Base-by-base conservation (phyloP, 2,888 invertebrate species). In the Hololepta plana region DNA sequence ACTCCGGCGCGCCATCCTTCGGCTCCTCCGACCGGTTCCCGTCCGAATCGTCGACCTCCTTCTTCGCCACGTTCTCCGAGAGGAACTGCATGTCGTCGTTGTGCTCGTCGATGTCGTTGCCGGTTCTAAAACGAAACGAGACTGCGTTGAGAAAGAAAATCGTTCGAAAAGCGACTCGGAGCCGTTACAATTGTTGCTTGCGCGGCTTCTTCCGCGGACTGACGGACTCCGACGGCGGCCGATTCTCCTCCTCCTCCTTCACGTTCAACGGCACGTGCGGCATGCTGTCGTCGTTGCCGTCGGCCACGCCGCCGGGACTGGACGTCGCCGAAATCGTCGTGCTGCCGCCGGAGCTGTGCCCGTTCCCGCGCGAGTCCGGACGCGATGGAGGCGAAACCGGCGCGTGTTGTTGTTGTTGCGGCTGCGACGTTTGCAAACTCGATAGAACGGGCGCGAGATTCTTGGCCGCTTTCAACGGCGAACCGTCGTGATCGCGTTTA, bases 201-300 rank as follows among this genome's bases (percentile, higher is more conserved):
- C 91, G 62, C 0, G 91, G 84, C 46, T 91, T 90, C 53, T 93
- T 93, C 31, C 91, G 62, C 0, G 90, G 85, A 27, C 75, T 74
- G 53, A 74, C 70, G n/a, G n/a, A n/a, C 47, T 67, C 67, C 21
- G 59, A 44, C 2, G 53, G 55, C 4, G 72, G 64, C 24, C 58
- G 53, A 34, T 62, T 63, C 28, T 57, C 55, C 20, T 46, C 55
- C 16, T 59, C 49, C 26, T 51, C 47, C 32, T 52, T 46, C 27
- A 34, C 39, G 29, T 45, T 49, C 35, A 49, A 40, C 2, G 48
- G 38, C 7, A 37, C 41, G 15, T 42, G 44, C 3, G 45, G 47
- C 37, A 50, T 44, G 31, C 53, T 54, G 34, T 61, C 58, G 23
- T 64, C 59, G 36, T 63, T 65, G 13, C 57, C 57, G 37, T 69